Evolutionary conservation across 2,888 invertebrate species (phyloP).

Genomic region (Coelogynopora nodosa): DNA sequence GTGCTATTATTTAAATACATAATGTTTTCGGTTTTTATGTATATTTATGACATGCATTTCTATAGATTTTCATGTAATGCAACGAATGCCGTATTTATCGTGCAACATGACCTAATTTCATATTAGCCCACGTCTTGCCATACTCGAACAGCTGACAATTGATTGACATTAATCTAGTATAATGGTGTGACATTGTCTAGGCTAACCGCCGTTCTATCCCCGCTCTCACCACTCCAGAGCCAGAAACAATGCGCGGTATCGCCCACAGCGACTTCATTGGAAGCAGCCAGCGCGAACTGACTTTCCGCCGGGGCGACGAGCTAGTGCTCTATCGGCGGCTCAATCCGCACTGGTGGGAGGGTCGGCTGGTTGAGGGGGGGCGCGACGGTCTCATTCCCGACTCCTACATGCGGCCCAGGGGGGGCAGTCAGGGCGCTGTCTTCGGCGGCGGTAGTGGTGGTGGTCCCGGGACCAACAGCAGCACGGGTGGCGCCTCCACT

Average conservation of each 20-base stretch:
- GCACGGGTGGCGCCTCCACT: neutral
- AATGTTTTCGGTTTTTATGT: no score
- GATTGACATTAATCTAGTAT: no score
- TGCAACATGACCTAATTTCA: no score
- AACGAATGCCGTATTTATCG: no score
- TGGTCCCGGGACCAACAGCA: neutral
- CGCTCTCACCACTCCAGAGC: neutral
- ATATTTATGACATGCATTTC: no score
- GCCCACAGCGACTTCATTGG: constrained; percentile 12
- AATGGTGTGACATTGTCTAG: no score
- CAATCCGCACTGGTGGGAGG: constrained; percentile 42
- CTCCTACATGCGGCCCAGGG: neutral
- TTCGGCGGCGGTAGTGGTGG: neutral
- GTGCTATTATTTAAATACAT: no score
- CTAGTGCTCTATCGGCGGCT: constrained; percentile 32
- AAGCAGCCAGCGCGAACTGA: constrained; percentile 21
- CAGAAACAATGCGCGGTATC: neutral
- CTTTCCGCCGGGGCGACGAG: constrained; percentile 36
- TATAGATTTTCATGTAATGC: no score
- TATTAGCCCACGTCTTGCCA: no score
- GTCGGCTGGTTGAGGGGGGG: neutral
- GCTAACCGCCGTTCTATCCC: no score
- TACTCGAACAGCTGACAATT: no score
- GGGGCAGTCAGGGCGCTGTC: neutral
- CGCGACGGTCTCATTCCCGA: constrained; percentile 38